A percentile compares a stretch with the other conserved stretches of the same genome.
phyloP scores from a whole-genome alignment of 2,113 vertebrate genomes.

The Mola mola region DNA sequence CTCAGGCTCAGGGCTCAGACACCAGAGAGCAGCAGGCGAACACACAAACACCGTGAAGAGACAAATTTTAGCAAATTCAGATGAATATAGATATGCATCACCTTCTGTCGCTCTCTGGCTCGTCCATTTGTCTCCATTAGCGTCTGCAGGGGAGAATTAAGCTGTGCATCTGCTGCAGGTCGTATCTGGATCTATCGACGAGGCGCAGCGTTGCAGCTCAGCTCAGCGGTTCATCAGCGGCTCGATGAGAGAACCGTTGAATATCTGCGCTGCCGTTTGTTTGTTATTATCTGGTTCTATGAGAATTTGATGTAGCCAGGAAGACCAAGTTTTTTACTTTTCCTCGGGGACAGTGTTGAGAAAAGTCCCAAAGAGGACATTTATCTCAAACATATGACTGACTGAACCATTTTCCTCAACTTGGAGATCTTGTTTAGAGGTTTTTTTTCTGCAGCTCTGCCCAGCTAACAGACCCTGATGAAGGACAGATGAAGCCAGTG shows the following conservation, averaged over 20 bases:
- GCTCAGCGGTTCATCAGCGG: neutral
- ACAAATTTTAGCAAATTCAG: slow-evolving; percentile 23
- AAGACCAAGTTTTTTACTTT: no score
- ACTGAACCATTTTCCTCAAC: no score
- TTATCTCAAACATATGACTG: no score
- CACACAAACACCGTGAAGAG: slow-evolving; percentile 29
- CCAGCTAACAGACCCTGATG: no score
- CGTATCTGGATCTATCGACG: slow-evolving; percentile 63
- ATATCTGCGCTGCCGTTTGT: neutral
- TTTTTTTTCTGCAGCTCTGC: no score
- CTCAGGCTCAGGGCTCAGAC: no score
- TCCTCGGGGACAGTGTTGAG: no score
- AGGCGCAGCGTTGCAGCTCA: slow-evolving; percentile 28
- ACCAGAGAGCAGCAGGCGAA: slow-evolving; percentile 26
- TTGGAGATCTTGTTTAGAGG: no score
- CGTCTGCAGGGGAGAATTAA: slow-evolving; percentile 67
- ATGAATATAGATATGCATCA: slow-evolving; percentile 65
- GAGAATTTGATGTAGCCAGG: no score
- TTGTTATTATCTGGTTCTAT: no score
- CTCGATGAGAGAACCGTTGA: neutral
- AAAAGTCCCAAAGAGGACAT: no score
- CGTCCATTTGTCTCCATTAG: slow-evolving; percentile 78
- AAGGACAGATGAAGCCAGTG: no score
- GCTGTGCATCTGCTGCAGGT: slow-evolving; percentile 74
- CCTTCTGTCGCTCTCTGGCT: slow-evolving; percentile 62